A percentile compares a stretch with the other conserved stretches of the same genome.
These are phyloP conservation scores for Lophotis ruficrista DNA, from an alignment of 2,113 vertebrate genomes.

Conservation along the genomic window DNA sequence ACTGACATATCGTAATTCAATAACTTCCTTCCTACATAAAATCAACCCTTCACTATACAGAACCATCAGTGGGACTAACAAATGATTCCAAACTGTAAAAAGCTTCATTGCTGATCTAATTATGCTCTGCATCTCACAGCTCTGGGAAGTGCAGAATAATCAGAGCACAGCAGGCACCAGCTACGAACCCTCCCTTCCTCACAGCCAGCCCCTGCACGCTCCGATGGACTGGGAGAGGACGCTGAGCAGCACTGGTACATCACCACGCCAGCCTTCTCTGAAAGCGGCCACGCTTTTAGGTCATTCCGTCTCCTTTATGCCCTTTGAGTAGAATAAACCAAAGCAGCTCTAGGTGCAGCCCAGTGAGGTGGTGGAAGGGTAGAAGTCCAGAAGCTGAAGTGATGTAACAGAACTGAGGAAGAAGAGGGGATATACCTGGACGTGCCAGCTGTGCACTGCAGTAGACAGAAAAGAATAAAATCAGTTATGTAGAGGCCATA, in stretches of 20 bases:
- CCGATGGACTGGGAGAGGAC: background rate
- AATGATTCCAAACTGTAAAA: background rate
- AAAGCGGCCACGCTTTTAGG: background rate
- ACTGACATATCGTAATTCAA: background rate
- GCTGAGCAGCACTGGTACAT: background rate
- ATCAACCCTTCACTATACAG: background rate
- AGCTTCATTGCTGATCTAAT: constrained; percentile 35
- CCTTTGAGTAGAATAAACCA: background rate
- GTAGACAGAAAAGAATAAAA: background rate
- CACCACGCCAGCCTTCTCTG: background rate
- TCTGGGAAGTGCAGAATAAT: constrained; percentile 16
- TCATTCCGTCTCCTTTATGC: background rate
- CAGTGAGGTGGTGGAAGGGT: background rate
- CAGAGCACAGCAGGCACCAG: background rate
- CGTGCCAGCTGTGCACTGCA: background rate
- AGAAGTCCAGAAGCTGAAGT: background rate
- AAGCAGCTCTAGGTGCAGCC: background rate
- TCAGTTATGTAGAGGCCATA: background rate
- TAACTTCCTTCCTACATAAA: background rate
- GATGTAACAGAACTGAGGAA: background rate
- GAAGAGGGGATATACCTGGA: background rate
- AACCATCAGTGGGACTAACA: background rate
- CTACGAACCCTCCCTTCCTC: background rate
- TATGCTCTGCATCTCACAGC: background rate
- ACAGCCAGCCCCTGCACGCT: background rate